phyloP scores from a whole-genome alignment of 1,140 invertebrate genomes.

The Lepidurus couesii region DNA sequence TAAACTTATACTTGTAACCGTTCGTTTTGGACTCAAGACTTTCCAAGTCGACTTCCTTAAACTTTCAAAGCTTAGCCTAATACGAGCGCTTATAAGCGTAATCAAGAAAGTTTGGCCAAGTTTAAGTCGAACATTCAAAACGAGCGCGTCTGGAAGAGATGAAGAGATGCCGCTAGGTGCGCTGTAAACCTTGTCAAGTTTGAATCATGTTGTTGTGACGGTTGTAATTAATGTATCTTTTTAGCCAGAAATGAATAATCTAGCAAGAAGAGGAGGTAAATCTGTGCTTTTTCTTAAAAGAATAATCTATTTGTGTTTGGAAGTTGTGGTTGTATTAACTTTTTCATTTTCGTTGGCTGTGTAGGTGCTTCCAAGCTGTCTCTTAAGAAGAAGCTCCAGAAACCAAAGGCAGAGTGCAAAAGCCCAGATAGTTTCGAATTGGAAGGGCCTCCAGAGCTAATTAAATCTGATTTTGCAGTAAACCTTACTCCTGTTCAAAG shows the following conservation, averaged over 20 bases:
- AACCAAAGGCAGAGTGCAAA: neutral
- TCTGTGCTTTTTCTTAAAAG: neutral
- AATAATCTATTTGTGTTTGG: neutral
- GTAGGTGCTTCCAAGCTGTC: neutral
- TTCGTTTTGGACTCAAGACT: too few species aligned
- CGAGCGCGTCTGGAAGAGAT: neutral
- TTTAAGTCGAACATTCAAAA: too few species aligned
- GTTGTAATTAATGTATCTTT: neutral
- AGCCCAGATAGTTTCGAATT: neutral
- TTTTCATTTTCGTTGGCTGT: neutral
- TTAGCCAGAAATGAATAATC: neutral
- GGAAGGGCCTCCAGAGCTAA: neutral
- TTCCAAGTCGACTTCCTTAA: too few species aligned
- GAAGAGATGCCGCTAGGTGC: neutral
- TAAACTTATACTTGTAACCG: too few species aligned
- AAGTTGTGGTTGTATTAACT: neutral
- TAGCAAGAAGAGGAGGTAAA: neutral
- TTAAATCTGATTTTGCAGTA: neutral
- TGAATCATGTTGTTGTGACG: neutral
- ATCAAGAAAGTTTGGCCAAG: too few species aligned
- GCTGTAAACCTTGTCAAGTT: neutral
- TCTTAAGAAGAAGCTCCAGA: neutral
- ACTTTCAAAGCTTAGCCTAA: too few species aligned
- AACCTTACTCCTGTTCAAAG: neutral
- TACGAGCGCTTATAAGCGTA: too few species aligned